These are phyloP conservation scores for Drosophila multiciliata DNA, from an alignment of 2,888 invertebrate genomes.

Conservation along the genomic window DNA sequence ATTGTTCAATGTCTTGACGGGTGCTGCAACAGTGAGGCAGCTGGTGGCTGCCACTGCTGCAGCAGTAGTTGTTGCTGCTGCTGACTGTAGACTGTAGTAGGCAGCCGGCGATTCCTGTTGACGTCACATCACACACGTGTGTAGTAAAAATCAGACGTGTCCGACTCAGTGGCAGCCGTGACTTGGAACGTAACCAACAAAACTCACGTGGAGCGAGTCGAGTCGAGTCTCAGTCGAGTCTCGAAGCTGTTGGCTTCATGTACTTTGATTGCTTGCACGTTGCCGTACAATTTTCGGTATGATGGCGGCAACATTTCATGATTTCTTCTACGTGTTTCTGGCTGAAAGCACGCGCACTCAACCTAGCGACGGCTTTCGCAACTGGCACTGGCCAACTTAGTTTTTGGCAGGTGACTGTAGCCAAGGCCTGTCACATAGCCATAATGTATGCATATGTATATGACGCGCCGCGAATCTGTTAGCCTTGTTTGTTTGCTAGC, in stretches of 20 bases:
- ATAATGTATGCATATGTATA: constrained; percentile 59
- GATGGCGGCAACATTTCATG: constrained; percentile 82
- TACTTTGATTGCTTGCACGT: constrained; percentile 81
- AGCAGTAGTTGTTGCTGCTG: constrained; percentile 10
- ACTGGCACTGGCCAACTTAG: constrained; percentile 1
- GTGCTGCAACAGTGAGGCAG: constrained; percentile 7
- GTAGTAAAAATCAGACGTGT: constrained; percentile 77
- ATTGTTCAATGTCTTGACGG: constrained; percentile 33
- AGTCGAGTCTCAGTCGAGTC: not conserved
- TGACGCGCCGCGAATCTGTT: constrained; percentile 20
- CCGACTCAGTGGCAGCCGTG: constrained; percentile 39
- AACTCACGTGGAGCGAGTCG: not conserved
- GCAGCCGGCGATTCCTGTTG: constrained; percentile 61
- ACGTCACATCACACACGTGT: constrained; percentile 75
- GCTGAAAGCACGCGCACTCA: constrained; percentile 62
- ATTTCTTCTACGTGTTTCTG: constrained; percentile 78
- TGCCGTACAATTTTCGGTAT: constrained; percentile 78
- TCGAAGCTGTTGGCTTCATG: constrained; percentile 36
- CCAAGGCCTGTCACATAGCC: constrained; percentile 23
- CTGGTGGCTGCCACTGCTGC: constrained; percentile 13
- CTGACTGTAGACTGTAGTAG: constrained; percentile 40
- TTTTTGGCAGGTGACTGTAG: constrained; percentile 20
- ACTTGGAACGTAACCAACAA: constrained; percentile 29
- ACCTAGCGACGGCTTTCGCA: not conserved
- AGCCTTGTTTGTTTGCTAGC: constrained; percentile 59